Evolutionary conservation across 2,797 vertebrate species (phyloP).

Genomic region (Urosaurus nigricauda): DNA sequence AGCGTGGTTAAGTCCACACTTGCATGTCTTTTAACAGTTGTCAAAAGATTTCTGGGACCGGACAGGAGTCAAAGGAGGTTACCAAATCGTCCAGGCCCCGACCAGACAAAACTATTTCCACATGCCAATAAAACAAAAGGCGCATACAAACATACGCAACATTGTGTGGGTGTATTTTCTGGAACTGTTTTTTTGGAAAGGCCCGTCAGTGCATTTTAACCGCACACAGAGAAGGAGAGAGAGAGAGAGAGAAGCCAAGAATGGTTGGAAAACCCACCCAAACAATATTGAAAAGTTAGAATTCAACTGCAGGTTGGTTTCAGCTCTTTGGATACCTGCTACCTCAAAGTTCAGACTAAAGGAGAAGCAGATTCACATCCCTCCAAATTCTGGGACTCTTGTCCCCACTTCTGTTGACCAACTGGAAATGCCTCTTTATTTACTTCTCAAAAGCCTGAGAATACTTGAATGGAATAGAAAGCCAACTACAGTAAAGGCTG

Average conservation of each 20-base stretch:
- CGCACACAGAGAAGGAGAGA: neutral
- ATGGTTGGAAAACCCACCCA: slow-evolving; percentile 43
- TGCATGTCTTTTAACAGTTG: neutral
- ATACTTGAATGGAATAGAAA: too few relatives aligned
- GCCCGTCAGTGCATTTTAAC: slow-evolving; percentile 38
- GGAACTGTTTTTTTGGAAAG: slow-evolving; percentile 38
- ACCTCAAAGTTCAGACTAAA: too few relatives aligned
- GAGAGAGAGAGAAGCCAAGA: slow-evolving; percentile 22
- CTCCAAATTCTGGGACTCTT: too few relatives aligned
- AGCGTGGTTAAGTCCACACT: slow-evolving; percentile 5
- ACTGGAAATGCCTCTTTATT: too few relatives aligned
- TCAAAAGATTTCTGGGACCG: slow-evolving; percentile 11
- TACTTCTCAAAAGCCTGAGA: too few relatives aligned
- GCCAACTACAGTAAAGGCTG: too few relatives aligned
- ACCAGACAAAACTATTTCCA: slow-evolving; percentile 65
- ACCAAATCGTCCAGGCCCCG: slow-evolving; percentile 54
- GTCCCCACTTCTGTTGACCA: too few relatives aligned
- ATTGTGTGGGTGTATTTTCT: neutral
- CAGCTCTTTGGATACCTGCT: too few relatives aligned
- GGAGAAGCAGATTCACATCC: too few relatives aligned
- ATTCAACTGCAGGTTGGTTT: accelerated
- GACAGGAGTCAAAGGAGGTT: neutral
- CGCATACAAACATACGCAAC: neutral
- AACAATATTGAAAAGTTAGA: neutral
- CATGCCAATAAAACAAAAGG: slow-evolving; percentile 55